Conservation (phyloP, 2,888 invertebrate species). For the Meiosimyza decipiens region DNA sequence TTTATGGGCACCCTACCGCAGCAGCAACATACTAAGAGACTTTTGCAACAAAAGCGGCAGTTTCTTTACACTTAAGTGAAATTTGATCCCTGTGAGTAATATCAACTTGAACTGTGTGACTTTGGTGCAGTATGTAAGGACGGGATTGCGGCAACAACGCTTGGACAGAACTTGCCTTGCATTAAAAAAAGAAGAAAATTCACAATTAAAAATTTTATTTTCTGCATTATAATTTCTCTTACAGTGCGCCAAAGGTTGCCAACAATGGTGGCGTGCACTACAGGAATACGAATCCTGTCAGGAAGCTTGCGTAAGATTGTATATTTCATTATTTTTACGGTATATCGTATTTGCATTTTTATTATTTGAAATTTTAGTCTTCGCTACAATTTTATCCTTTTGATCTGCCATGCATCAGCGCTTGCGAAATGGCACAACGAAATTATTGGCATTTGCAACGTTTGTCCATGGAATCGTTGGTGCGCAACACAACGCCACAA, state of each 20-base stretch:
- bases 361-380: constrained; percentile 43
- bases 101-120: too few relatives aligned
- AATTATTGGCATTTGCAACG: constrained; percentile 57
- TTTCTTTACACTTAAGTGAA: too few relatives aligned
- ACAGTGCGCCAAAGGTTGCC: constrained; percentile 84
- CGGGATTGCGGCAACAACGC: too few relatives aligned
- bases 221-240: too few relatives aligned
- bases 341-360: constrained; percentile 16
- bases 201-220: too few relatives aligned
- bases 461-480: constrained; percentile 49
- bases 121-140: too few relatives aligned
- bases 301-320: constrained; percentile 82
- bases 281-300: constrained; percentile 77
- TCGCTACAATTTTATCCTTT: constrained; percentile 57
- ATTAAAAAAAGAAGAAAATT: too few relatives aligned
- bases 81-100: too few relatives aligned
- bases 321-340: neutral
- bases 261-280: constrained; percentile 80
- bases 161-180: too few relatives aligned
- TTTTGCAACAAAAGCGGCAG: too few relatives aligned
- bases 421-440: constrained; percentile 60
- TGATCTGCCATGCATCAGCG: constrained; percentile 61
- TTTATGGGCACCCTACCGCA: too few relatives aligned
- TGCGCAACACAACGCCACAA: constrained; percentile 47
- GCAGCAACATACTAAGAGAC: too few relatives aligned